phyloP scores from a whole-genome alignment of 2,888 invertebrate species.

The Pyrrhosoma nymphula region DNA sequence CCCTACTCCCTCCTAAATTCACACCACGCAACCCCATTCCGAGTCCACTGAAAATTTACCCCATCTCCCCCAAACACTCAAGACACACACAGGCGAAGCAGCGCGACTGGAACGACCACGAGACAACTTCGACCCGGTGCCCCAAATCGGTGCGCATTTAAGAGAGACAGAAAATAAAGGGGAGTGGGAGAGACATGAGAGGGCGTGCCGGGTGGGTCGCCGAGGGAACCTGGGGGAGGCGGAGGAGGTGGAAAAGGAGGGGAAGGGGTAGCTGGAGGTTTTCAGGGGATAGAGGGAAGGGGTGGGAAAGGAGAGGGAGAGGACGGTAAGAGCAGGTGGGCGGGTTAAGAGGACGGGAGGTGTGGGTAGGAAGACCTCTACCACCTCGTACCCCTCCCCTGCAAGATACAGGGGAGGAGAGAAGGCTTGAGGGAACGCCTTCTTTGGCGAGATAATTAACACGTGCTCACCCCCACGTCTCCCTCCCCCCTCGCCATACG shows the following conservation, averaged over 20 bases:
- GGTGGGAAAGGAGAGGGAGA: neutral
- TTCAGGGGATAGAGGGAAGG: neutral
- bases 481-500: neutral
- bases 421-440: conserved; percentile 11
- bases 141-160: conserved; percentile 47
- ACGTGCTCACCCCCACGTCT: conserved; percentile 15
- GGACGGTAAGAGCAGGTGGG: conserved; percentile 36
- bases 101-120: neutral
- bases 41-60: neutral
- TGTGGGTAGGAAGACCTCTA: neutral
- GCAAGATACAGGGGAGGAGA: neutral
- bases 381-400: neutral
- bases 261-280: neutral
- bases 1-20: neutral
- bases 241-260: neutral
- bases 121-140: conserved; percentile 57
- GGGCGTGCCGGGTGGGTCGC: neutral
- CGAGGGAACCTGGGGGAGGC: neutral
- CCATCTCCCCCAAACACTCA: neutral
- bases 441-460: conserved; percentile 50
- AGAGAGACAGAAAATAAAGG: neutral
- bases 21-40: neutral
- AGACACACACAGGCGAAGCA: neutral
- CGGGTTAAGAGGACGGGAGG: neutral
- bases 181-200: neutral